Conservation (phyloP, 2,888 invertebrate genomes). For the Hemistola chrysoprasaria region DNA sequence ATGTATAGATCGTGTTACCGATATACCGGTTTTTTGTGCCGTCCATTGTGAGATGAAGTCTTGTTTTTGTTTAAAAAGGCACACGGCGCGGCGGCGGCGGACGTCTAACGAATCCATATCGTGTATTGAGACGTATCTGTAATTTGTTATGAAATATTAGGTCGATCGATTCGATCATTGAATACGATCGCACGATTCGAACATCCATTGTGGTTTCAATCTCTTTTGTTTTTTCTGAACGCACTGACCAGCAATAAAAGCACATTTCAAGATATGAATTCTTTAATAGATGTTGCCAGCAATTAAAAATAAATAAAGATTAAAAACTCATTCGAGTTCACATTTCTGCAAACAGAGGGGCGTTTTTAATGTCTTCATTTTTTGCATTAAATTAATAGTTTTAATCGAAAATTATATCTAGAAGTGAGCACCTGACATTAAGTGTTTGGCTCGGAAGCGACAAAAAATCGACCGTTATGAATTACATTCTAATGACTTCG, state of each 20-base stretch:
- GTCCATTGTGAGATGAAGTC: slow-evolving; percentile 57
- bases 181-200: slow-evolving; percentile 25
- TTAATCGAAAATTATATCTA: slow-evolving; percentile 42
- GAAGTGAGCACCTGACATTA: slow-evolving; percentile 55
- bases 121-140: slow-evolving; percentile 59
- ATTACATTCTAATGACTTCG: slow-evolving; percentile 73
- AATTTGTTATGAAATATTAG: slow-evolving; percentile 67
- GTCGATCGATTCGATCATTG: slow-evolving; percentile 39
- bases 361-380: slow-evolving; percentile 42
- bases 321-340: slow-evolving; percentile 32
- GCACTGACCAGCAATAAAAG: slow-evolving; percentile 9
- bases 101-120: slow-evolving; percentile 45
- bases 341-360: slow-evolving; percentile 37
- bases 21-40: slow-evolving; percentile 72
- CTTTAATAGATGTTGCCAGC: slow-evolving; percentile 24
- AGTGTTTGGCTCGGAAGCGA: slow-evolving; percentile 39
- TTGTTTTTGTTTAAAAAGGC: slow-evolving; percentile 54
- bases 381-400: slow-evolving; percentile 52
- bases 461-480: slow-evolving; percentile 72
- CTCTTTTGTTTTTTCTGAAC: slow-evolving; percentile 13
- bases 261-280: too few relatives aligned
- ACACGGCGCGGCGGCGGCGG: slow-evolving; percentile 34
- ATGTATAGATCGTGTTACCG: slow-evolving; percentile 79
- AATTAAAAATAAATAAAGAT: slow-evolving; percentile 38
- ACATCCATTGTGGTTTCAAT: slow-evolving; percentile 19